Evolutionary conservation across 2,113 vertebrate genomes (phyloP).

Genomic region (Nanorana parkeri): DNA sequence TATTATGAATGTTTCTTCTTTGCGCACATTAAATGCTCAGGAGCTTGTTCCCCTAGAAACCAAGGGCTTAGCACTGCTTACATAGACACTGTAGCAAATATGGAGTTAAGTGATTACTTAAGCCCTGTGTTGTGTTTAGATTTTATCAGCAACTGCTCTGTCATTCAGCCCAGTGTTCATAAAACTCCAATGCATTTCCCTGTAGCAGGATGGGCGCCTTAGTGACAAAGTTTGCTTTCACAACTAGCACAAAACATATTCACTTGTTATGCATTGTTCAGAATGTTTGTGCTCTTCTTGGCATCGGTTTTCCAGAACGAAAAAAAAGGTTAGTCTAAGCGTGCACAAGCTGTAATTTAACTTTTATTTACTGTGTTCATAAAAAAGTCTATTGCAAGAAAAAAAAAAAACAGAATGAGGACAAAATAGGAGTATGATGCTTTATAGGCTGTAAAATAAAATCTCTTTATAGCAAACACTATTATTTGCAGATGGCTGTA

Average conservation of each 20-base stretch:
- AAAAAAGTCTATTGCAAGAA: conserved; percentile 25
- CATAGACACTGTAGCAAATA: conserved; percentile 1
- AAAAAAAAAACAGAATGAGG: neutral
- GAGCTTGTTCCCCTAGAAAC: conserved; percentile 5
- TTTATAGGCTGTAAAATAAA: conserved; percentile 14
- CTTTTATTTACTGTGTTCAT: conserved; percentile 30
- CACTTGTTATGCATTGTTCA: conserved; percentile 47
- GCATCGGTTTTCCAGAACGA: neutral
- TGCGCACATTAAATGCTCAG: conserved; percentile 5
- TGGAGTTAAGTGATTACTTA: conserved; percentile 50
- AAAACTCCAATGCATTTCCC: conserved; percentile 33
- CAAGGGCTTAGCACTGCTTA: neutral
- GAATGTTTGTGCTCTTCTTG: conserved; percentile 47
- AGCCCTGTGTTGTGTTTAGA: conserved; percentile 44
- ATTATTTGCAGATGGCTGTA: conserved; percentile 12
- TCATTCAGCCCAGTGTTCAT: conserved; percentile 32
- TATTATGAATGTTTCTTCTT: neutral
- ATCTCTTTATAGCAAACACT: neutral
- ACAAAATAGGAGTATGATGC: neutral
- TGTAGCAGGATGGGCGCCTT: conserved; percentile 44
- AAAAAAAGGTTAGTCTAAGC: conserved; percentile 8
- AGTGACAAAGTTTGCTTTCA: conserved; percentile 55
- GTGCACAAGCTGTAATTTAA: conserved; percentile 15
- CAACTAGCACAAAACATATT: conserved; percentile 50
- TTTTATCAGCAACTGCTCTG: conserved; percentile 48